These are phyloP conservation scores for Iguana delicatissima DNA, from an alignment of 2,797 vertebrate genomes.

Conservation along the genomic window DNA sequence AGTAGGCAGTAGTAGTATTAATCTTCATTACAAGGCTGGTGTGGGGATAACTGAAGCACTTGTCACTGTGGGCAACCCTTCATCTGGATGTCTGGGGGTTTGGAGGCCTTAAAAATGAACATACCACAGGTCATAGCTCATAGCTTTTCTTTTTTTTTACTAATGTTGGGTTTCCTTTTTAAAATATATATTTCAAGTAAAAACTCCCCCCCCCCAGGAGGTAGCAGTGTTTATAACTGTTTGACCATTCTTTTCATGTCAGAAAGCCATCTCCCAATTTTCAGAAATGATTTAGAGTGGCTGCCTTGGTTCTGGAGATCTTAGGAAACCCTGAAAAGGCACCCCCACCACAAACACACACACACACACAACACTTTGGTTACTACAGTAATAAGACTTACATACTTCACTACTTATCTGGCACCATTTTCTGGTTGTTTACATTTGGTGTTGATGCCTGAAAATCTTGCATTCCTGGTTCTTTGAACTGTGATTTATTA, in stretches of 20 bases:
- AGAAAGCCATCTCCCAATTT: not conserved
- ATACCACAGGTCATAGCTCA: not conserved
- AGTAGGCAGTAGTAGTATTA: not conserved
- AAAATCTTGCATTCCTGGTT: not conserved
- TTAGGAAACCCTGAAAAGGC: not conserved
- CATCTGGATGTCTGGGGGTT: not conserved
- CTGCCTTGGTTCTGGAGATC: not conserved
- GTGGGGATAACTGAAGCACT: not conserved
- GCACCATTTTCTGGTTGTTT: not conserved
- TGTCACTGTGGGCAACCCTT: not conserved
- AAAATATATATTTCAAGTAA: too few species aligned
- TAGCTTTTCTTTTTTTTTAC: too few species aligned
- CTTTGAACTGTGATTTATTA: too few species aligned
- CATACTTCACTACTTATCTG: too few species aligned
- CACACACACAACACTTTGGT: not conserved
- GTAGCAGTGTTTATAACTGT: not conserved
- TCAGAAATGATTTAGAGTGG: not conserved
- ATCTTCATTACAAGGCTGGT: not conserved
- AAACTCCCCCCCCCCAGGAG: too few species aligned
- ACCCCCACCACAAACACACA: not conserved
- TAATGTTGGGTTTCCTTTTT: too few species aligned
- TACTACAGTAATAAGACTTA: not conserved
- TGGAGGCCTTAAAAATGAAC: not conserved
- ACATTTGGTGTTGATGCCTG: not conserved
- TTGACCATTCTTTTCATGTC: not conserved